Conservation (phyloP, 1,140 invertebrate species). For the Cydia strobilella region DNA sequence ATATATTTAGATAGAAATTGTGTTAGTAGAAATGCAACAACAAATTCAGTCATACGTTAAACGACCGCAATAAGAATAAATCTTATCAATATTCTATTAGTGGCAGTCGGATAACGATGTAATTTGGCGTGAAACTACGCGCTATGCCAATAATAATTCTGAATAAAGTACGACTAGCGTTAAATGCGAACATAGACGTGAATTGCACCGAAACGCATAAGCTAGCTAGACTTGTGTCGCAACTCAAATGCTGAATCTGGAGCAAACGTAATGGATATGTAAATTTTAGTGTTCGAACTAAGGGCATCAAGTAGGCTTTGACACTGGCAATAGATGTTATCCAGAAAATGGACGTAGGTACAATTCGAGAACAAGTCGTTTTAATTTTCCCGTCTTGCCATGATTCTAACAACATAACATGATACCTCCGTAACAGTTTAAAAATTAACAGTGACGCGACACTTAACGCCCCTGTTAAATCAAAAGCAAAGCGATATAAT, state of each 20-base stretch:
- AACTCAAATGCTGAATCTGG: constrained; percentile 62
- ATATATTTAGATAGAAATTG: not conserved
- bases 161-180: constrained; percentile 37
- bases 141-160: constrained; percentile 41
- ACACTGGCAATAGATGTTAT: constrained; percentile 44
- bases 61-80: constrained; percentile 28
- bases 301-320: constrained; percentile 43
- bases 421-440: not conserved
- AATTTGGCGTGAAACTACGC: constrained; percentile 38
- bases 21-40: not conserved
- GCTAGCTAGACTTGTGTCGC: constrained; percentile 49
- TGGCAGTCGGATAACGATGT: constrained; percentile 21
- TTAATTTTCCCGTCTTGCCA: not conserved
- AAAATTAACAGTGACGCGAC: constrained; percentile 4
- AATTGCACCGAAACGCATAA: constrained; percentile 57
- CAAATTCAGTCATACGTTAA: constrained; percentile 15
- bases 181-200: constrained; percentile 56
- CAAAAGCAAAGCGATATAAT: constrained; percentile 24
- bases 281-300: constrained; percentile 54
- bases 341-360: not conserved
- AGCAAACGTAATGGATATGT: constrained; percentile 67
- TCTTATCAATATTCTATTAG: constrained; percentile 28
- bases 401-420: not conserved
- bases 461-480: constrained; percentile 15
- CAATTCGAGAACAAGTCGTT: not conserved